Evolutionary conservation across 1,140 invertebrate species (phyloP).

Genomic region (Vanessa tameamea): DNA sequence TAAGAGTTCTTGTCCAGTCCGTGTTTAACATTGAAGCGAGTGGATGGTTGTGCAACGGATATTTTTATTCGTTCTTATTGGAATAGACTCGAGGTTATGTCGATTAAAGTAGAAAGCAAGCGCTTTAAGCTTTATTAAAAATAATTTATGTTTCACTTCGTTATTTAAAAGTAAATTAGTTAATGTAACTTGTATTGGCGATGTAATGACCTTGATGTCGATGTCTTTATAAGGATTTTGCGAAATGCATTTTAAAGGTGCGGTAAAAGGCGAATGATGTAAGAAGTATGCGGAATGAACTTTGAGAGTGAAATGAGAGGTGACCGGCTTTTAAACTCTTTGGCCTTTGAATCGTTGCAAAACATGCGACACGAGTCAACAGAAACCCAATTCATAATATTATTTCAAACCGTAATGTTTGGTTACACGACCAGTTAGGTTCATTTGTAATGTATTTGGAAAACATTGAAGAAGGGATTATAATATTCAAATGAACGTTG

Average conservation of each 20-base stretch:
- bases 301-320: constrained; percentile 16
- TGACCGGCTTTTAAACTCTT: constrained; percentile 5
- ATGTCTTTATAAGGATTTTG: background rate
- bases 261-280: constrained; percentile 10
- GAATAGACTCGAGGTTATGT: constrained; percentile 27
- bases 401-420: no score
- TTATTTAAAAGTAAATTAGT: constrained; percentile 8
- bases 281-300: constrained; percentile 5
- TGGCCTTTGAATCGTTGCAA: background rate
- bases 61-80: constrained; percentile 17
- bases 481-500: no score
- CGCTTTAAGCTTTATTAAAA: constrained; percentile 13
- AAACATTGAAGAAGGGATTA: no score
- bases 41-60: constrained; percentile 20
- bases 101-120: constrained; percentile 14
- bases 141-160: constrained; percentile 1
- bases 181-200: background rate
- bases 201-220: background rate
- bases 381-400: no score
- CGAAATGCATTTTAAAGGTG: background rate
- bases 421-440: no score
- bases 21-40: background rate
- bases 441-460: no score
- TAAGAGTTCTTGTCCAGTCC: background rate
- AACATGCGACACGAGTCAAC: background rate